phyloP scores from a whole-genome alignment of 2,888 invertebrate genomes.

The Laothoe populi region DNA sequence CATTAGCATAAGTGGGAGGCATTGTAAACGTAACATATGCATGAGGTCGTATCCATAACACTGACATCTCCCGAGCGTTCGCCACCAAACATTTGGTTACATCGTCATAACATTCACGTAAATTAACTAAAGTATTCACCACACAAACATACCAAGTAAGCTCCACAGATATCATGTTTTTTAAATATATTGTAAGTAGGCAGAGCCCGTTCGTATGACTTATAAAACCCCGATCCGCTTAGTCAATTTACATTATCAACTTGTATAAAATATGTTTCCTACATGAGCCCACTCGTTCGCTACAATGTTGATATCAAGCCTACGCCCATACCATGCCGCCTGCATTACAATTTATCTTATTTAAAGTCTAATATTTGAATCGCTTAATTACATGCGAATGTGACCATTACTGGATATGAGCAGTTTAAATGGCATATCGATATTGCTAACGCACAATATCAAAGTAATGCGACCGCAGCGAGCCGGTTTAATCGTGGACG shows the following conservation, averaged over 20 bases:
- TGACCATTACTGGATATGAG: constrained; percentile 35
- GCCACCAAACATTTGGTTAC: constrained; percentile 34
- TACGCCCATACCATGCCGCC: constrained; percentile 21
- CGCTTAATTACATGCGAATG: constrained; percentile 42
- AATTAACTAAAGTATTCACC: constrained; percentile 38
- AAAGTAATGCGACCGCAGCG: constrained; percentile 47
- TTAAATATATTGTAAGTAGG: constrained; percentile 3
- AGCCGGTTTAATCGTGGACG: constrained; percentile 49
- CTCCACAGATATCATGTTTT: constrained; percentile 2
- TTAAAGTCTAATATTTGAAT: constrained; percentile 34
- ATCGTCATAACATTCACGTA: constrained; percentile 40
- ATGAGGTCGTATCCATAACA: constrained; percentile 27
- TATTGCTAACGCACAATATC: constrained; percentile 32
- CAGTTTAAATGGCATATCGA: constrained; percentile 42
- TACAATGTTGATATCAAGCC: constrained; percentile 39
- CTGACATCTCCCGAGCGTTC: constrained; percentile 25
- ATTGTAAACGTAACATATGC: constrained; percentile 35
- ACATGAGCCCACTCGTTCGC: constrained; percentile 35
- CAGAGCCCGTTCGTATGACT: constrained; percentile 31
- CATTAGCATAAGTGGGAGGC: constrained; percentile 25
- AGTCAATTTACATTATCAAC: constrained; percentile 40
- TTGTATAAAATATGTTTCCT: constrained; percentile 44
- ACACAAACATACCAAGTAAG: constrained; percentile 29
- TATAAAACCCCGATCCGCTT: constrained; percentile 40
- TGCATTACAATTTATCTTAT: not conserved